phyloP scores from a whole-genome alignment of 2,797 vertebrate species.

The Chiropotes sagulatus region DNA sequence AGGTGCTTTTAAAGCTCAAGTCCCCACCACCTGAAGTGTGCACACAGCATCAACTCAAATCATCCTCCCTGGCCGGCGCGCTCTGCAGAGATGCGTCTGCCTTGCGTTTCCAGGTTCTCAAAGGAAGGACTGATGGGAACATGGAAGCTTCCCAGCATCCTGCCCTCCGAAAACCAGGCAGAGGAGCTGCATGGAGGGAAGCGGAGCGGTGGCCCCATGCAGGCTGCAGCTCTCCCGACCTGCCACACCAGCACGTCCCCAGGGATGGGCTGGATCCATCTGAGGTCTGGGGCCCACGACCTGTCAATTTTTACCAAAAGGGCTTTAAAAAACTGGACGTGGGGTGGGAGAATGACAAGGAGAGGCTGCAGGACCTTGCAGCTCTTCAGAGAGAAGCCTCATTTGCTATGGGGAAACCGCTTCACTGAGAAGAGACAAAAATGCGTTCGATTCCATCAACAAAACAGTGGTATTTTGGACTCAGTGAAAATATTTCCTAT shows the following conservation, averaged over 20 bases:
- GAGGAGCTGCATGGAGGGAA: background rate
- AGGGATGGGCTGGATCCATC: background rate
- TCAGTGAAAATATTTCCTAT: conserved; percentile 70
- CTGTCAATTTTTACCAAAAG: background rate
- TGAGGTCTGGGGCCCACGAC: background rate
- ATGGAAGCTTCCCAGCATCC: background rate
- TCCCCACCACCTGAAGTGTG: background rate
- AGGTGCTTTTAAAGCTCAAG: background rate
- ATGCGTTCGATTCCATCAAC: conserved; percentile 43
- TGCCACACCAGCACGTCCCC: background rate
- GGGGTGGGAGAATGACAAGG: background rate
- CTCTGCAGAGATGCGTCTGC: accelerated
- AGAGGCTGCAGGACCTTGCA: conserved; percentile 71
- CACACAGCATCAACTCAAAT: background rate
- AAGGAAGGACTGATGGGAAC: background rate
- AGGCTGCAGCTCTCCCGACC: background rate
- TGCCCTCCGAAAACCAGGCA: background rate
- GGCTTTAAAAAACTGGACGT: background rate
- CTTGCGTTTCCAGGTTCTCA: background rate
- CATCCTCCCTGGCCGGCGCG: accelerated
- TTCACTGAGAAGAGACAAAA: conserved; percentile 52
- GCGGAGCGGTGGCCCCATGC: accelerated
- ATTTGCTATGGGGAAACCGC: conserved; percentile 60
- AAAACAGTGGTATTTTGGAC: conserved; percentile 63
- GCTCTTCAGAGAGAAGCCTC: conserved; percentile 54